Evolutionary conservation across 2,113 vertebrate genomes (phyloP), one percentile per base, ranked within the genome.

Genomic region (Mustela lutreola): DNA sequence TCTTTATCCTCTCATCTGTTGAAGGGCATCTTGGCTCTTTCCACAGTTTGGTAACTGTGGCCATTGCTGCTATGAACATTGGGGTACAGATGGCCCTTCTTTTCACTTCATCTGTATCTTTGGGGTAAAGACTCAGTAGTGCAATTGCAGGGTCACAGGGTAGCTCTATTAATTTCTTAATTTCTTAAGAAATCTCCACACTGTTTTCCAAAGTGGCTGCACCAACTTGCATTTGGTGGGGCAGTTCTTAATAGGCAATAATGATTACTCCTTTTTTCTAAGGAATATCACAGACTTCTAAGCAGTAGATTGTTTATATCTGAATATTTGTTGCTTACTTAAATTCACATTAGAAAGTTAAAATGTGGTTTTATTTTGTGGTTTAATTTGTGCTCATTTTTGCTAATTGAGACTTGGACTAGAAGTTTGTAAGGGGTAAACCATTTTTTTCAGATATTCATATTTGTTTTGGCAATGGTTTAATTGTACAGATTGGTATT

Each of bases 361-460:
- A 94, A 86, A 48, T 81, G 39, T 84, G 12, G 4, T 42, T 97
- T 95, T 75, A 60, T 88, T 91, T 94, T 70, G 58, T 75, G 28
- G 11, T 11, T 84, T 87, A 83, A 24, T 4, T 67, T 80, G 11
- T 95, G 26, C 2, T 93, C 15, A 62, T 76, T 93, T 91, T 75
- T 63, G 6, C 11, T 80, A 28, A 48, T 93, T 91, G 31, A 93
- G 36, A 70, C 56, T 24, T 85, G 19, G 24, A 26, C 36, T 93
- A 79, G 7, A 50, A 21, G 24, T 62, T 93, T 87, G 19, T 58
- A 88, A 84, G 14, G 42, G 70, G 5, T 36, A 65, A 94, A 39
- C 1, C 58, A 2, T 39, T 83, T 53, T 91, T 82, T 62, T 33
- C 8, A 95, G 26, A 48, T 89, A 79, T 73, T 50, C 45, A 26